Base-by-base conservation (phyloP, 2,797 vertebrate species). In the Phalanger gymnotis region DNA sequence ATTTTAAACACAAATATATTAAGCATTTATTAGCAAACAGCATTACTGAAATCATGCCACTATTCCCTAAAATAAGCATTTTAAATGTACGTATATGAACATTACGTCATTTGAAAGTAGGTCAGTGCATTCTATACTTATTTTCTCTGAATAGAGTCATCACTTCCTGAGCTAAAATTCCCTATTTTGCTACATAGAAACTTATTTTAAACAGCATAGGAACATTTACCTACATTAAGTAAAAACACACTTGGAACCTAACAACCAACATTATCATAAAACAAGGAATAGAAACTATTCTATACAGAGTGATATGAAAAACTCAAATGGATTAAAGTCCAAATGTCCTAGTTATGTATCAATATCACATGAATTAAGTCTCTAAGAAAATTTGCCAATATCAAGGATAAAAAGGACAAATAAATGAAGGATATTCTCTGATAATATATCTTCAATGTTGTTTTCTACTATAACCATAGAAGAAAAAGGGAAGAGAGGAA, bases 51-150 rank as follows among this genome's bases (percentile, higher is more conserved):
- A 91, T 47, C 12, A 28, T 93, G 16, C 52, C 28, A 81, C 66
- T 93, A 93, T 57, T 91, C 51, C 22, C 51, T 94, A 93, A 93
- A 94, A 96, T 47, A 93, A 95, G 61, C 54, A 94, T 47, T 12
- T 90, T 87, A 51, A 27, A 81, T 51, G 52, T 55, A 52, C 51
- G 54, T 40, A 16, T 31, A 92, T 54, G 31, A 51, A 53, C 90
- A 31, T 54, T 66, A 91, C 34, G n/a, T n/a, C 52, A 95, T 66
- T 96, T 73, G 92, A 52, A 96, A 93, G 52, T 87, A 28, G 40
- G 51, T 61, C 90, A 81, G 47, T 58, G 91, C 13, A 89, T 28
- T 61, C 57, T 90, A 55, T 94, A 96, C 28, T 92, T 73, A 89
- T 30, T 94, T 16, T 91, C 89, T 53, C 58, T 93, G 57, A 92